phyloP scores from a whole-genome alignment of 2,888 invertebrate genomes.

The Tetanocera ferruginea region DNA sequence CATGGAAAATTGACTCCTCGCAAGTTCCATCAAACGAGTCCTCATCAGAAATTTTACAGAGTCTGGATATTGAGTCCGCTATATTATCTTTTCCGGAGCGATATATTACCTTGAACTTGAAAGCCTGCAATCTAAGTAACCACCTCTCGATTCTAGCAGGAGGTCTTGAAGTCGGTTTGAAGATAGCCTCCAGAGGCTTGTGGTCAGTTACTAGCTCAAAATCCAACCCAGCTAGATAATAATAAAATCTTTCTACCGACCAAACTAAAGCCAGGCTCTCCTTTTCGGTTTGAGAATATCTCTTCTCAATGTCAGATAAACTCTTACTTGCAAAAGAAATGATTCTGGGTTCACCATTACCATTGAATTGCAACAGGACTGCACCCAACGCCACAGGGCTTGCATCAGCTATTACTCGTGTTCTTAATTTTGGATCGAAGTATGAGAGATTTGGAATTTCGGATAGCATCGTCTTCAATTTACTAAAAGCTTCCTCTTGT shows the following conservation, averaged over 20 bases:
- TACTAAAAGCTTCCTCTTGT: conserved; percentile 41
- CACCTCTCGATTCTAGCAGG: conserved; percentile 44
- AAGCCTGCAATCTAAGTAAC: conserved; percentile 35
- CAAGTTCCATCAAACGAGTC: conserved; percentile 35
- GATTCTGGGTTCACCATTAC: conserved; percentile 33
- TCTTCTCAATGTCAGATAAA: conserved; percentile 31
- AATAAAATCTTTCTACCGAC: conserved; percentile 47
- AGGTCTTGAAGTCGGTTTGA: conserved; percentile 44
- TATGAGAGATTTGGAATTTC: conserved; percentile 42
- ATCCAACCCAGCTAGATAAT: conserved; percentile 45
- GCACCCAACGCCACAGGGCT: conserved; percentile 47
- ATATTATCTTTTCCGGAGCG: conserved; percentile 38
- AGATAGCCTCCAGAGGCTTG: conserved; percentile 5
- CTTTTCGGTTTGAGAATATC: conserved; percentile 48
- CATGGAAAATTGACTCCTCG: conserved; percentile 39
- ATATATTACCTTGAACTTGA: neutral
- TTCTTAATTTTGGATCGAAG: conserved; percentile 42
- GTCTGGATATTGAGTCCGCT: conserved; percentile 41
- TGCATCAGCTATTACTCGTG: conserved; percentile 45
- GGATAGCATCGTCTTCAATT: conserved; percentile 38
- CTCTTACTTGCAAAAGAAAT: conserved; percentile 43
- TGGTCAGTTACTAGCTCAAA: conserved; percentile 44
- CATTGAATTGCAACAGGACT: conserved; percentile 46
- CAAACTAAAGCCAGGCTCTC: conserved; percentile 45
- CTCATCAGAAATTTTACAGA: conserved; percentile 35